These are phyloP conservation scores for Crossaster papposus DNA, from an alignment of 53 echinoderm and acorn worm species.

Conservation along the genomic window DNA sequence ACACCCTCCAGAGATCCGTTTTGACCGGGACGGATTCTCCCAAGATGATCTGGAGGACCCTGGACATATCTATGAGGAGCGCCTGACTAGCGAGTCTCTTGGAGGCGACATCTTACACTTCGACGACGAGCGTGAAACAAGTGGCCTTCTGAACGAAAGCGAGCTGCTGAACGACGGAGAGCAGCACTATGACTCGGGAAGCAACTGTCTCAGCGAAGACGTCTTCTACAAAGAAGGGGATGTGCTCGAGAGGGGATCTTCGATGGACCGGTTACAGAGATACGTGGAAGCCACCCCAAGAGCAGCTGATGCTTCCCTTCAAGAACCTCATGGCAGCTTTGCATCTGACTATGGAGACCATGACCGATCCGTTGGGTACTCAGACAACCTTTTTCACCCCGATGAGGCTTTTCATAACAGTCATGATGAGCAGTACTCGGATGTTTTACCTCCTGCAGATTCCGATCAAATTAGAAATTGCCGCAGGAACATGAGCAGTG, in stretches of 20 bases:
- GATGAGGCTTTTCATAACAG: slow-evolving; percentile 26
- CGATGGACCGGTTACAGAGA: slow-evolving; percentile 64
- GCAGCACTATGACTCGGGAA: slow-evolving; percentile 39
- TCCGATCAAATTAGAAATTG: slow-evolving; percentile 12
- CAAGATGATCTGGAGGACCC: neutral
- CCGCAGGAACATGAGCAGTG: neutral
- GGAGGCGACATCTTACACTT: slow-evolving; percentile 46
- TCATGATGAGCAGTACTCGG: slow-evolving; percentile 22
- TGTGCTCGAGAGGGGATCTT: slow-evolving; percentile 20
- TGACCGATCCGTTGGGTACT: slow-evolving; percentile 29
- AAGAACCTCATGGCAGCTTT: neutral
- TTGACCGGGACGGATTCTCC: neutral
- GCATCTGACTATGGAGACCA: slow-evolving; percentile 14
- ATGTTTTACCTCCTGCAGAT: slow-evolving; percentile 4
- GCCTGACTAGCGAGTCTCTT: slow-evolving; percentile 9
- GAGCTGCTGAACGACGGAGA: slow-evolving; percentile 40
- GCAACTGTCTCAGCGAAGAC: slow-evolving; percentile 26
- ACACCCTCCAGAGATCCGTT: neutral
- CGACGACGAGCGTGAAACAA: slow-evolving; percentile 45
- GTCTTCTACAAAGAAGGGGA: slow-evolving; percentile 10
- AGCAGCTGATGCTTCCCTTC: neutral
- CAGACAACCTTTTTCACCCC: slow-evolving; percentile 40
- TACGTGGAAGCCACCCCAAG: slow-evolving; percentile 89
- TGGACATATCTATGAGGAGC: neutral
- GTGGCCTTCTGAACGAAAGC: slow-evolving; percentile 56